Percentiles rank a stretch among this genome's conserved stretches.
These are phyloP conservation scores for Ammospiza nelsoni DNA, from an alignment of 2,113 vertebrate genomes.

Conservation along the genomic window DNA sequence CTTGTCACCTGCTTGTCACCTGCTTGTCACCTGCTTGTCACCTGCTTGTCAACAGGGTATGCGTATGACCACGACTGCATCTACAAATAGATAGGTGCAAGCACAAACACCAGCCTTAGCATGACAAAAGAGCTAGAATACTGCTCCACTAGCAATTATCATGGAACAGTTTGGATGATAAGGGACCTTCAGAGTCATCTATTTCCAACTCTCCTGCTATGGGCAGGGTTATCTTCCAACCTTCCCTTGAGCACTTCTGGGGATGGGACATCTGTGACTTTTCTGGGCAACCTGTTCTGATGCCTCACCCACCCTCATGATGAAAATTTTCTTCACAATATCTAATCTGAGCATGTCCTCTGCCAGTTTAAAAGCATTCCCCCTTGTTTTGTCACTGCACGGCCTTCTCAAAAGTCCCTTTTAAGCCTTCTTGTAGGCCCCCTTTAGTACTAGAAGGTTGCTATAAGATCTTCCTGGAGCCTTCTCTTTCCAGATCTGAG, in stretches of 20 bases:
- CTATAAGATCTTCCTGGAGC: neutral
- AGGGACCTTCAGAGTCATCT: neutral
- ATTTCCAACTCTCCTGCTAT: neutral
- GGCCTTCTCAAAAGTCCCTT: neutral
- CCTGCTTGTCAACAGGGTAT: neutral
- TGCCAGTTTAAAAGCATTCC: neutral
- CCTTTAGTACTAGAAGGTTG: neutral
- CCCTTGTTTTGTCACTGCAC: neutral
- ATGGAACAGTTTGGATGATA: neutral
- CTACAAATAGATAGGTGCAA: neutral
- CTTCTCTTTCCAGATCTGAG: neutral
- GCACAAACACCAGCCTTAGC: neutral
- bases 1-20: neutral
- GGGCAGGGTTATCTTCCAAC: neutral
- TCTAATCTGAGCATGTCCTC: neutral
- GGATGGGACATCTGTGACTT: accelerated
- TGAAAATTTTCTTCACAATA: neutral
- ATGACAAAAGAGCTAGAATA: neutral
- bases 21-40: neutral
- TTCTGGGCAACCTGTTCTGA: accelerated
- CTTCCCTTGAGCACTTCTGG: neutral
- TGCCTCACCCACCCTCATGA: neutral
- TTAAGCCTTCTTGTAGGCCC: neutral
- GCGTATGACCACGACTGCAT: neutral
- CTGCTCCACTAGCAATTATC: neutral